phyloP scores from a whole-genome alignment of 2,113 vertebrate species.

The Peromyscus californicus region DNA sequence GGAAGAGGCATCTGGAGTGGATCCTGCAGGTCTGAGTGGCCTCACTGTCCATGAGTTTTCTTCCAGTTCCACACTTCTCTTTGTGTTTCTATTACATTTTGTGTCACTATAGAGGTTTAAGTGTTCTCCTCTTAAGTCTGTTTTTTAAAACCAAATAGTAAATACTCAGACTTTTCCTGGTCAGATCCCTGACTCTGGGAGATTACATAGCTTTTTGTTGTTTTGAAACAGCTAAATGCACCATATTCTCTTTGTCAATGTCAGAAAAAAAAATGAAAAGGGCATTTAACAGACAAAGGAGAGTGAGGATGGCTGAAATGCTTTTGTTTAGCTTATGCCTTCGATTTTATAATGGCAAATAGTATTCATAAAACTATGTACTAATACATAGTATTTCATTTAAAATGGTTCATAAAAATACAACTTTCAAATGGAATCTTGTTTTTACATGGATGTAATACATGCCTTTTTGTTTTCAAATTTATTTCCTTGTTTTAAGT shows the following conservation, averaged over 20 bases:
- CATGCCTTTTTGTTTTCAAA: not conserved
- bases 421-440: slow-evolving; percentile 12
- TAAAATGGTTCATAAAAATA: not conserved
- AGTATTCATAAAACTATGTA: not conserved
- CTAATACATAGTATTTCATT: not conserved
- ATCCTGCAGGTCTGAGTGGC: not conserved
- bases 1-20: not conserved
- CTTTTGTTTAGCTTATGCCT: not conserved
- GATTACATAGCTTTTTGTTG: not conserved
- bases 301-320: not conserved
- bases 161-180: not conserved
- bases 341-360: not conserved
- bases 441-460: not conserved
- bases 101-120: not conserved
- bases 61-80: not conserved
- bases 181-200: not conserved
- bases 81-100: not conserved
- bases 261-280: not conserved
- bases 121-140: not conserved
- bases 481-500: not conserved
- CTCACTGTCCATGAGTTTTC: not conserved
- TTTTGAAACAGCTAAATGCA: not conserved
- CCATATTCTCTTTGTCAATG: not conserved
- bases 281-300: not conserved
- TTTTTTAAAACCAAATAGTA: not conserved